phyloP scores from a whole-genome alignment of 2,113 vertebrate genomes.

The Peromyscus polionotus region DNA sequence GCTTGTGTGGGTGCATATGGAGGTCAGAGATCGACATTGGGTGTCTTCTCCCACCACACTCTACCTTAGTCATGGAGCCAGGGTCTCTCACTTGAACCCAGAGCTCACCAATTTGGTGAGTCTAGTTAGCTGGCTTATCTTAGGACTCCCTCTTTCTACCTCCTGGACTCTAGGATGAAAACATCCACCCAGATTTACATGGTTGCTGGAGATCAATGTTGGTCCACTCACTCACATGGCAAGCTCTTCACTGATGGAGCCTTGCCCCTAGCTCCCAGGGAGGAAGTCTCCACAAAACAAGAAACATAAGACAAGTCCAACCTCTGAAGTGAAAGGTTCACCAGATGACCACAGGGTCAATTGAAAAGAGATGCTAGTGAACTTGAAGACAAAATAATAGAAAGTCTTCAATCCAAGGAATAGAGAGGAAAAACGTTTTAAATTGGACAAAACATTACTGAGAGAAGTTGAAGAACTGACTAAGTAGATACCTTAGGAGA shows the following conservation, averaged over 20 bases:
- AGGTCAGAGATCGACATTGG: neutral
- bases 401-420: neutral
- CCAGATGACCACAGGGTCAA: neutral
- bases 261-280: neutral
- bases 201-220: neutral
- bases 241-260: neutral
- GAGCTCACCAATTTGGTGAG: neutral
- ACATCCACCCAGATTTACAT: neutral
- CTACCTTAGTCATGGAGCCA: neutral
- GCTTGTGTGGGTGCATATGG: neutral
- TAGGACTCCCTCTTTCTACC: neutral
- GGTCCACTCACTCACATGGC: neutral
- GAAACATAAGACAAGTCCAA: neutral
- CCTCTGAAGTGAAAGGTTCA: neutral
- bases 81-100: neutral
- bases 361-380: neutral
- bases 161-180: too few relatives aligned
- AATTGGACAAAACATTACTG: neutral
- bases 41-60: too few relatives aligned
- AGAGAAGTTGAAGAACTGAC: conserved; percentile 9
- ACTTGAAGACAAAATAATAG: neutral
- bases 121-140: neutral
- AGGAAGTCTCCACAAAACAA: neutral
- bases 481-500: neutral
- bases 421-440: neutral